phyloP scores from a whole-genome alignment of 2,888 invertebrate genomes.

The Selenia dentaria region DNA sequence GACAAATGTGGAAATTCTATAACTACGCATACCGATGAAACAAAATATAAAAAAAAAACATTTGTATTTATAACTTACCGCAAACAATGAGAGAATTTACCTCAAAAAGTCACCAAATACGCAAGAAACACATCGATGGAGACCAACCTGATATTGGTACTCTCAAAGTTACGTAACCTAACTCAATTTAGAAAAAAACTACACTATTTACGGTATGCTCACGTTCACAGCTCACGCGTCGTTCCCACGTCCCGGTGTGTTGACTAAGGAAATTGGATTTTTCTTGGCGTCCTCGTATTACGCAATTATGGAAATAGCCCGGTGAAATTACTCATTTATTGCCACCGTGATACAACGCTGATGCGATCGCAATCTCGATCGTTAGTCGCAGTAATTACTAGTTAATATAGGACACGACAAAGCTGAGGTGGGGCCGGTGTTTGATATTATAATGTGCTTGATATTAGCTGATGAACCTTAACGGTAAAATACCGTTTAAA shows the following conservation, averaged over 20 bases:
- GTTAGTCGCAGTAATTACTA: conserved; percentile 32
- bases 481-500: too few species aligned
- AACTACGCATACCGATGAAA: too few species aligned
- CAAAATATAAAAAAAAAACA: too few species aligned
- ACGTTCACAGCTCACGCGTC: conserved; percentile 16
- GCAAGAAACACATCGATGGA: not conserved
- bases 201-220: conserved; percentile 19
- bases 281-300: conserved; percentile 39
- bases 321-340: conserved; percentile 53
- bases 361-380: conserved; percentile 40
- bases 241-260: conserved; percentile 24
- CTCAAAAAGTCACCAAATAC: too few species aligned
- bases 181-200: conserved; percentile 13
- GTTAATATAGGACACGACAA: conserved; percentile 14
- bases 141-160: not conserved
- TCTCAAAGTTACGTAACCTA: conserved; percentile 5
- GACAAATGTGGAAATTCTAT: too few species aligned
- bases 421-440: not conserved
- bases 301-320: conserved; percentile 53
- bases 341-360: conserved; percentile 40
- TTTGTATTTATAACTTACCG: too few species aligned
- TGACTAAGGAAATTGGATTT: conserved; percentile 46
- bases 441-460: not conserved
- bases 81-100: too few species aligned
- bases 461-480: too few species aligned